Conservation (phyloP, 1,140 invertebrate genomes). For the Temnothorax nylanderi region DNA sequence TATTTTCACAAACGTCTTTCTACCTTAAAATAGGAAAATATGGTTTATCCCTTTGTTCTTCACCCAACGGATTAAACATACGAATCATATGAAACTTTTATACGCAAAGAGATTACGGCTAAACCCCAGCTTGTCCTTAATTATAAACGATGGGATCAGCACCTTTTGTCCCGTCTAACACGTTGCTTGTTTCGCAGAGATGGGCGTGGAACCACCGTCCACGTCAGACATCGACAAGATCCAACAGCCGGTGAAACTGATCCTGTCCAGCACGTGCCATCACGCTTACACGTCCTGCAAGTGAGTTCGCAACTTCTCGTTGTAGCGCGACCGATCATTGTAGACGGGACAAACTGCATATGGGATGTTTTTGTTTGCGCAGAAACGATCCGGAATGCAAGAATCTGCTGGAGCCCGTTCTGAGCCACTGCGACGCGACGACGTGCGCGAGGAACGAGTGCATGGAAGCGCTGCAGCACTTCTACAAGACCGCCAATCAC, state of each 20-base stretch:
- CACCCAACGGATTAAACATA: background rate
- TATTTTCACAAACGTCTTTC: background rate
- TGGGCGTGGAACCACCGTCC: constrained; percentile 45
- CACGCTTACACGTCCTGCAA: constrained; percentile 84
- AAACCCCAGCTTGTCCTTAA: background rate
- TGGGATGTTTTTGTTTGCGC: constrained; percentile 75
- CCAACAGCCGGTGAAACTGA: constrained; percentile 80
- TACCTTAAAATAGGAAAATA: background rate
- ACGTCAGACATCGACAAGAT: constrained; percentile 78
- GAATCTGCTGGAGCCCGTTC: constrained; percentile 91
- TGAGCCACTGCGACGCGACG: constrained; percentile 92
- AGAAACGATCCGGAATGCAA: constrained; percentile 92
- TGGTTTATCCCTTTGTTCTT: background rate
- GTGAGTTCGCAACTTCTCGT: constrained; percentile 76
- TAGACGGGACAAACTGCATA: background rate
- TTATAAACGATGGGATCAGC: background rate
- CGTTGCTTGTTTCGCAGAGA: constrained; percentile 39
- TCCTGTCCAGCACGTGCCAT: constrained; percentile 83
- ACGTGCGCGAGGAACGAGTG: constrained; percentile 93
- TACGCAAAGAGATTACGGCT: background rate
- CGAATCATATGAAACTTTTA: constrained; percentile 1
- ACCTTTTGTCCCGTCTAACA: background rate
- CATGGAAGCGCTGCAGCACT: constrained; percentile 94
- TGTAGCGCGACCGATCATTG: background rate
- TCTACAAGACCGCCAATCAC: constrained; percentile 92